Evolutionary conservation across 37 sponge, comb jelly and placozoan genomes (phyloP), one percentile per base, ranked within the genome.

Genomic region (Geodia barretti): DNA sequence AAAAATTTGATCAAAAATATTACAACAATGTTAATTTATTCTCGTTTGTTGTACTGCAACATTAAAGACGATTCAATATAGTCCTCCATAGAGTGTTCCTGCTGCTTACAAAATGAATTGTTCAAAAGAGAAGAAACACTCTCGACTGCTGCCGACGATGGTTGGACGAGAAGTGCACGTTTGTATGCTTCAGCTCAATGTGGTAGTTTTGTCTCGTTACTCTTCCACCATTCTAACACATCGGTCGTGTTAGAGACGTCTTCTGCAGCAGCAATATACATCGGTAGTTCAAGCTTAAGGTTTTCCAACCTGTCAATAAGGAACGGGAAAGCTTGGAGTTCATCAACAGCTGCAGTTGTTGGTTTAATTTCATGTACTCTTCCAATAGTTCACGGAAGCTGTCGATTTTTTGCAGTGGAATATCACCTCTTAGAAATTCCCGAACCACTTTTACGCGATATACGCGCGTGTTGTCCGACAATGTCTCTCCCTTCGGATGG

Each of bases 11-110:
- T 47, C 7, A 14, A 47, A 68, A 68, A 30, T 21, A 68, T 25
- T 68, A 68, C 32, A 68, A 28, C 33, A 68, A 68, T 62, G 4
- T 28, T 2, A 47, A 47, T 17, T 47, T 14, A 47, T 14, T 17
- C 54, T 29, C 34, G 25, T 1, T 75, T 58, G 36, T 77, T 77
- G 36, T 77, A 77, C 24, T 77, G 77, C 31, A 77, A 61, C 77
- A 77, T 77, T 62, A 77, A 59, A 40, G 77, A 77, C 25, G 65
- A 30, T 64, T 77, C 77, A 64, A 77, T 77, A 61, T 77, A 63
- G 41, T 77, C 76, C 32, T 75, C 42, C 77, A 77, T 54, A 32
- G 77, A 64, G 62, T 32, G 68, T 47, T 47, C 54, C 54, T 47
- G 54, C 14, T 47, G 54, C 14, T 47, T 47, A 47, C 11, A 47